A percentile compares a stretch with the other conserved stretches of the same genome.
Evolutionary conservation across 2,113 vertebrate genomes (phyloP).

Genomic region (Anthoscopus minutus): DNA sequence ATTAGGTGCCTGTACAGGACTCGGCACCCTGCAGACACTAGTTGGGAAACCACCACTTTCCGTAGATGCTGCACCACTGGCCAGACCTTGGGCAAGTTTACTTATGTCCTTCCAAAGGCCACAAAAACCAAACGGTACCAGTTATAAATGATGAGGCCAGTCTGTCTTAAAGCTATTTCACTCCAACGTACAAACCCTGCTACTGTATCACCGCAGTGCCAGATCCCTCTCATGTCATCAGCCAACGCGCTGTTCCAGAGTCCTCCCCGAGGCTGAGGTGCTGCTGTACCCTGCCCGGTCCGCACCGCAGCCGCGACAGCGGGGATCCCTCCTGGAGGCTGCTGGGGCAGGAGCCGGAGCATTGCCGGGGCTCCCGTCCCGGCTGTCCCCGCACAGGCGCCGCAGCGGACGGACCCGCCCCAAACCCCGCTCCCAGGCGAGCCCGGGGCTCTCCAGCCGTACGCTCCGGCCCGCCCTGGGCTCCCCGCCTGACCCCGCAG

Average conservation of each 20-base stretch:
- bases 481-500: not conserved
- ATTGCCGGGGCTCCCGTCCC: no score
- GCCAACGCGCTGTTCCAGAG: accelerated
- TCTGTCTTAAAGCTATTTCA: not conserved
- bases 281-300: not conserved
- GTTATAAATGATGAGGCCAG: no score
- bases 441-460: no score
- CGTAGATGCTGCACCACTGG: accelerated
- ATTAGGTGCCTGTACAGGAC: not conserved
- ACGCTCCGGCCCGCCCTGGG: not conserved
- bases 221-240: accelerated
- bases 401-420: no score
- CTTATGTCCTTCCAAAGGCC: accelerated
- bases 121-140: not conserved
- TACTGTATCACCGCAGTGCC: not conserved
- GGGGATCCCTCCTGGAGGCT: accelerated
- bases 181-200: accelerated
- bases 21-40: accelerated
- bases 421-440: not conserved
- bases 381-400: not conserved
- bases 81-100: not conserved
- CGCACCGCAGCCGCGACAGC: accelerated
- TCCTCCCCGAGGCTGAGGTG: accelerated
- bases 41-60: not conserved
- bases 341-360: accelerated